Evolutionary conservation across 1,140 invertebrate species (phyloP), one percentile per base, ranked within the genome.

Genomic region (Thrips palmi): DNA sequence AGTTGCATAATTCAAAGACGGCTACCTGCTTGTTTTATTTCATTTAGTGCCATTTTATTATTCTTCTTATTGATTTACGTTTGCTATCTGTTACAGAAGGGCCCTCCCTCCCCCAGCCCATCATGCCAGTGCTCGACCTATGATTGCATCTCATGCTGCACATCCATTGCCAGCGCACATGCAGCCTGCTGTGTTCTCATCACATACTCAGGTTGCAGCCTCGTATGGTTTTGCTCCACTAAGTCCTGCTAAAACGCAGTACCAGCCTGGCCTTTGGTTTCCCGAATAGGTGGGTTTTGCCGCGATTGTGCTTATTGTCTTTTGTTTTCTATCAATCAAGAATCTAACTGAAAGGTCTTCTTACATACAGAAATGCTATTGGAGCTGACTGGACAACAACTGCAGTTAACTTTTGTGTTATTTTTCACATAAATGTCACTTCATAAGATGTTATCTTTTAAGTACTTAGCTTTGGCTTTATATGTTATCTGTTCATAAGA

Each of bases 151-250:
- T 35, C 68, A 71, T 52, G 63, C 76, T 36, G 65, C 70, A 38
- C 80, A 86, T 54, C 82, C 82, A 37, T 59, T 85, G 47, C 83
- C 83, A 40, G 82, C 83, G 6, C 83, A 87, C 57, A 72, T 86
- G 60, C 82, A 84, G 56, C 58, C 61, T n/a, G 62, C 65, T 34
- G 64, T 66, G 14, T 74, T 78, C 49, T 71, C 68, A 41, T 63
- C 69, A 18, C 72, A 74, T 47, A 63, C 69, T 38, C 69, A 70
- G 51, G 68, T 71, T 51, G 63, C 65, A n/a, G 69, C 70, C 14
- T 67, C 64, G 44, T 72, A 76, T 49, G 71, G 72, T 30, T 71
- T 75, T 52, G 66, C 67, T 7, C 72, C 75, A 12, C 59, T 81
- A 33, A 79, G 76, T 52, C 78, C 77, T 33, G 73, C 73, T 35